Evolutionary conservation across 30 jellyfish, hydroid and myxozoan genomes (phyloP).

Genomic region (Aurelia sp.): DNA sequence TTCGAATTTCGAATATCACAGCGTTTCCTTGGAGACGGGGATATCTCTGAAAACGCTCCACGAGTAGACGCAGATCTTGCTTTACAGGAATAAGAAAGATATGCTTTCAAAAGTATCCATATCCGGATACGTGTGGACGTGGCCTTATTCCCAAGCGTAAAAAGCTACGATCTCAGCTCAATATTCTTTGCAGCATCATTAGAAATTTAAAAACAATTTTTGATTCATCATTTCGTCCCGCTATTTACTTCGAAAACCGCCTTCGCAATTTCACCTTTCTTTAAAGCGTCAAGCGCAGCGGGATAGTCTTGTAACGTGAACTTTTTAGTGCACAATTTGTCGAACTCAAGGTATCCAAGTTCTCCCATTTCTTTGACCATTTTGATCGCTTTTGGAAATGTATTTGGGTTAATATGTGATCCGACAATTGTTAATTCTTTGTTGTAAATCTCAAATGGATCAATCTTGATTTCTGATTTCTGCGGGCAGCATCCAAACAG

Average conservation of each 20-base stretch:
- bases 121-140: too few species aligned
- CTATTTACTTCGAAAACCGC: conserved; percentile 79
- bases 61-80: too few species aligned
- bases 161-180: too few species aligned
- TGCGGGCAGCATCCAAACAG: conserved; percentile 96
- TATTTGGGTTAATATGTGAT: conserved; percentile 92
- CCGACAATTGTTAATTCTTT: conserved; percentile 86
- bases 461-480: conserved; percentile 70
- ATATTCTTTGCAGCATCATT: too few species aligned
- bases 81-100: too few species aligned
- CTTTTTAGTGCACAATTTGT: conserved; percentile 70
- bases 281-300: conserved; percentile 80
- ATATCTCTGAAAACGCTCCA: too few species aligned
- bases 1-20: too few species aligned
- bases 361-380: conserved; percentile 84
- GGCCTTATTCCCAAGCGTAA: too few species aligned
- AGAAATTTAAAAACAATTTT: too few species aligned
- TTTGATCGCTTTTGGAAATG: conserved; percentile 92
- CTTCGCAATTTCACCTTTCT: conserved; percentile 78
- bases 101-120: too few species aligned
- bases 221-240: conserved; percentile 5
- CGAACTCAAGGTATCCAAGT: conserved; percentile 72
- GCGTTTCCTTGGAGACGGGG: too few species aligned
- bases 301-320: conserved; percentile 79
- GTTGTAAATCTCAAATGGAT: conserved; percentile 91